Evolutionary conservation across 2,113 vertebrate genomes (phyloP), one percentile per base, ranked within the genome.

Genomic region (Ornithorhynchus anatinus): DNA sequence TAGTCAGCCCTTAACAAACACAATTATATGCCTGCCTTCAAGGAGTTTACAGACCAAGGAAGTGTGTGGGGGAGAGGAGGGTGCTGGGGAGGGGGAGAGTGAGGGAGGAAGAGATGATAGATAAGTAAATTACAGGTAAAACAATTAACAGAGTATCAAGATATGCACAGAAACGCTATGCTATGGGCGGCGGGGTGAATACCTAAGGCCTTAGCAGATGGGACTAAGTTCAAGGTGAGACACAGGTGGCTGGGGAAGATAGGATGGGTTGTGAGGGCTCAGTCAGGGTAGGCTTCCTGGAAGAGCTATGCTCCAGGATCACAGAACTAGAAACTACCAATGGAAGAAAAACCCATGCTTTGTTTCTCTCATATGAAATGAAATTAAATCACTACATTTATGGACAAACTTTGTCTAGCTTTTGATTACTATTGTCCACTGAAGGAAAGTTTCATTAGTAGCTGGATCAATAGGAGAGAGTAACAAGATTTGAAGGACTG

Each of bases 391-490:
- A 58, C 10, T 68, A 20, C 32, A 4, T 17, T 32, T 14, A 22
- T 65, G 75, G 20, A 56, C 25, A 8, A 23, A 69, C 35, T 79
- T 59, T n/a, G 85, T 73, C 78, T 54, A n/a, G 43, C 59, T 57
- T 57, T 47, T 69, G 23, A 32, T 62, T 36, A 2, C 31, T 86
- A 37, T 57, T 68, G 8, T 80, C 10, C 50, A 19, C 37, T 56
- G 57, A 4, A 66, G 22, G 17, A 63, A 84, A 75, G 56, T 53
- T 65, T 84, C 69, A 85, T 85, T 82, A 88, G 82, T 53, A 85
- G 71, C n/a, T 67, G 10, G 75, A 80, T 80, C 51, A 70, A 72
- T 80, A 69, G 69, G 50, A 68, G n/a, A 79, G 39, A 77, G 38
- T 42, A 86, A 84, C 17, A 73, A 35, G 52, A 72, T 68, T 59